These are phyloP conservation scores for Smutsia temminckii DNA, from an alignment of 2,797 vertebrate genomes.

Conservation along the genomic window DNA sequence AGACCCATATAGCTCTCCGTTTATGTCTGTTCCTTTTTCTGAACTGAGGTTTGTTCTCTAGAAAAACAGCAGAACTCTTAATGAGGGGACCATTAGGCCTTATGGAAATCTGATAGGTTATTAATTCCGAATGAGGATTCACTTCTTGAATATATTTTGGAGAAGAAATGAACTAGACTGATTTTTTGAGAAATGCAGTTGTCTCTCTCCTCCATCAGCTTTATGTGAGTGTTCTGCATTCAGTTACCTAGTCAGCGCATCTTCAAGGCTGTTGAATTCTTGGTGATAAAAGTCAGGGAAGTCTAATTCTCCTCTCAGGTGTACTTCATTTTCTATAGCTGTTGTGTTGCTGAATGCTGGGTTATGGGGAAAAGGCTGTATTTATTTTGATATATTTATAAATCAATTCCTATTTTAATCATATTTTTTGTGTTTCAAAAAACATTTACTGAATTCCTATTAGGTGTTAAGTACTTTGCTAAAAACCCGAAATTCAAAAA, in stretches of 20 bases:
- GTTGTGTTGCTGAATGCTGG: background rate
- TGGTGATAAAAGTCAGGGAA: background rate
- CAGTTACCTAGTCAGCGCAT: background rate
- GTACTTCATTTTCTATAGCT: constrained; percentile 23
- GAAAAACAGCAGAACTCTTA: constrained; percentile 11
- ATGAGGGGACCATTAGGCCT: constrained; percentile 1
- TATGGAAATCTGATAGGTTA: background rate
- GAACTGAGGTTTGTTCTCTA: constrained; percentile 28
- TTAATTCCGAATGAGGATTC: background rate
- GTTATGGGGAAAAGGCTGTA: background rate
- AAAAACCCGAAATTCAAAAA: background rate
- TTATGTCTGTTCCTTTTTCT: constrained; percentile 65
- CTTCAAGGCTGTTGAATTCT: constrained; percentile 34
- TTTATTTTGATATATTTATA: constrained; percentile 21
- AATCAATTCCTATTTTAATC: background rate
- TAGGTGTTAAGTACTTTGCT: background rate
- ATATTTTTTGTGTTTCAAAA: background rate
- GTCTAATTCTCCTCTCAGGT: background rate
- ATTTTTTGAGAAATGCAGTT: background rate
- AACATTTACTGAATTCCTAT: background rate
- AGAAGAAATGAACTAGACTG: background rate
- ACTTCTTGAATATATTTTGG: constrained; percentile 13
- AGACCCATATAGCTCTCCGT: constrained; percentile 47
- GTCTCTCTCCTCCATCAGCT: background rate
- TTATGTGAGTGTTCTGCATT: background rate